Evolutionary conservation across 2,113 vertebrate genomes (phyloP), one percentile per base, ranked within the genome.

Genomic region (Alligator sinensis): DNA sequence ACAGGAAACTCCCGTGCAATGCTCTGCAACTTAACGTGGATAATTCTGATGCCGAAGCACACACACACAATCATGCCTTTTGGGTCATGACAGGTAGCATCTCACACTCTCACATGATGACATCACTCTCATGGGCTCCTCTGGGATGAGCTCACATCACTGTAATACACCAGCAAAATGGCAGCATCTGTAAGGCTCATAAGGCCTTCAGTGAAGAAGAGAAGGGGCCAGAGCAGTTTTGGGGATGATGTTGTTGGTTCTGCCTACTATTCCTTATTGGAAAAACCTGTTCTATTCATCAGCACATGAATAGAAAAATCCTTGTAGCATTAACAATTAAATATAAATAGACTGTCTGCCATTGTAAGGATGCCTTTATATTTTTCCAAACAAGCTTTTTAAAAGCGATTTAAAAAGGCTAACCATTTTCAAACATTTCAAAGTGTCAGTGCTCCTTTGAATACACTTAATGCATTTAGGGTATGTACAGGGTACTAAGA

Each of bases 321-420:
- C 70, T 74, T 24, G 25, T 27, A 25, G 14, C 25, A 47, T 62
- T 76, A 76, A 28, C 19, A 63, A 24, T 91, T 87, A 64, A 86
- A 90, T 89, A 81, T 60, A 9, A 70, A 11, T 15, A 57, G 11
- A 59, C 47, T 66, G 17, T 13, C 12, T 22, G 34, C 34, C 1
- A 82, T 64, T 64, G 47, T n/a, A 72, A 84, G 55, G 27, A 4
- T 62, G 12, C 12, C 75, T 90, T 60, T 7, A 11, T 47, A 0
- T n/a, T 87, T 74, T 78, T 5, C 34, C 61, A 74, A 30, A 6
- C 0, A 0, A 10, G 2, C 6, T 72, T 57, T 72, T 9, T 0
- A 54, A 18, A 55, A 77, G 92, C 1, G 4, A 82, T 83, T 86
- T 90, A 78, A 38, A 81, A 84, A 70, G 47, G 47, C 68, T 72